Evolutionary conservation across 1,140 invertebrate genomes (phyloP).

Genomic region (Megalonaias nervosa): DNA sequence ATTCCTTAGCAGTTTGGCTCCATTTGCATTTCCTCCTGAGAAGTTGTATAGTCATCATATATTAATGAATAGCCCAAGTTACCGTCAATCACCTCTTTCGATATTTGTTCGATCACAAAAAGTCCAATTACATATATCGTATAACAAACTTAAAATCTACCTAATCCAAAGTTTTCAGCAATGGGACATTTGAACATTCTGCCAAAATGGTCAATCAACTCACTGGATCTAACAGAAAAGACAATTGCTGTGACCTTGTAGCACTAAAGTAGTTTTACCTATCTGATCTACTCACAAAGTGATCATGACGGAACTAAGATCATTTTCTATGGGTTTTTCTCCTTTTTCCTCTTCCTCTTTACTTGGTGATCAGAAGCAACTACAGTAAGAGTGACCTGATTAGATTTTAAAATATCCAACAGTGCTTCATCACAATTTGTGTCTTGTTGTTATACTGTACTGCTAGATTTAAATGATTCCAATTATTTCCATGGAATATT

Average conservation of each 20-base stretch:
- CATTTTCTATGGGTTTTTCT: too few species aligned
- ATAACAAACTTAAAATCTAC: neutral
- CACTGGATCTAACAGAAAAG: constrained; percentile 9
- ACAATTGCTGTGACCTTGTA: constrained; percentile 15
- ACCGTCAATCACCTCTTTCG: constrained; percentile 20
- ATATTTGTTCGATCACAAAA: constrained; percentile 12
- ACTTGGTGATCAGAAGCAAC: too few species aligned
- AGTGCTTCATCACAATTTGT: too few species aligned
- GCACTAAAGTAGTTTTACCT: constrained; percentile 3
- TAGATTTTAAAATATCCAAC: too few species aligned
- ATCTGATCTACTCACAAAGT: too few species aligned
- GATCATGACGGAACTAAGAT: too few species aligned
- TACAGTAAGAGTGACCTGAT: too few species aligned
- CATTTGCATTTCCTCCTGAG: constrained; percentile 16
- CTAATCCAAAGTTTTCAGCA: too few species aligned
- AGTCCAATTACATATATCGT: constrained; percentile 11
- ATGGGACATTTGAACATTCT: constrained; percentile 10
- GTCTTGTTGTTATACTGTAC: too few species aligned
- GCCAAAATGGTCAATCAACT: constrained; percentile 10
- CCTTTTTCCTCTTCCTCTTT: too few species aligned
- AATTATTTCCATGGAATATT: too few species aligned
- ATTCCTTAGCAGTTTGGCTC: constrained; percentile 3
- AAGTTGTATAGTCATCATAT: constrained; percentile 20
- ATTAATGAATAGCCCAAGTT: constrained; percentile 17
- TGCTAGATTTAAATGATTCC: too few species aligned